Conservation (phyloP, 2,113 vertebrate genomes). For the Phainopepla nitens region DNA sequence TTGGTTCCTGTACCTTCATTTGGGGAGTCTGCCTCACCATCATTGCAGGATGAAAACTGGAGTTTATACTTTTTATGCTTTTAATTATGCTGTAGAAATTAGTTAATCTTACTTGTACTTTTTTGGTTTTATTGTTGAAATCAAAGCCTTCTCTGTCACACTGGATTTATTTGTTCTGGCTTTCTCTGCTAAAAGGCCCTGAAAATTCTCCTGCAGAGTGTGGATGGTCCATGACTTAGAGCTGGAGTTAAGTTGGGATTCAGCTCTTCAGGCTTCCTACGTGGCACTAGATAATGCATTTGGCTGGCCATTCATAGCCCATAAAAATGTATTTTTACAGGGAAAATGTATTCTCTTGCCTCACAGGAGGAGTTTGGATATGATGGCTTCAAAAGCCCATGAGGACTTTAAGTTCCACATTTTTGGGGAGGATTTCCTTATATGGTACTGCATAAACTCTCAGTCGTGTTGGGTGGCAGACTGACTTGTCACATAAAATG, state of each 20-base stretch:
- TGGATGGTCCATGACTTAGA: background rate
- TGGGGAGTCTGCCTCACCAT: background rate
- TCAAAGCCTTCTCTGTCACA: background rate
- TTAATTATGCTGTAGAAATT: background rate
- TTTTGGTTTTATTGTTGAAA: background rate
- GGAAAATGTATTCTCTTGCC: background rate
- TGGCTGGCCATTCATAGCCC: background rate
- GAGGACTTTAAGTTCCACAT: background rate
- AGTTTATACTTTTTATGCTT: background rate
- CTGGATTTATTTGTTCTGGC: background rate
- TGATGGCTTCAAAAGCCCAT: background rate
- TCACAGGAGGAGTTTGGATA: background rate
- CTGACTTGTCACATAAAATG: background rate
- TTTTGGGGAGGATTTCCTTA: background rate
- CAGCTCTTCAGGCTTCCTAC: background rate
- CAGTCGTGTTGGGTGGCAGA: background rate
- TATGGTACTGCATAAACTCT: background rate
- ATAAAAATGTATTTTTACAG: background rate
- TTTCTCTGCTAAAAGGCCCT: background rate
- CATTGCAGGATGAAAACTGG: background rate
- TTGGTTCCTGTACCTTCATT: background rate
- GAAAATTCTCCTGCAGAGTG: background rate
- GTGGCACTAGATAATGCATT: background rate
- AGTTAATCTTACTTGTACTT: background rate
- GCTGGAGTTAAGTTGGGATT: background rate